These are phyloP conservation scores for Sminthopsis crassicaudata DNA, from an alignment of 2,113 vertebrate species.

Conservation along the genomic window DNA sequence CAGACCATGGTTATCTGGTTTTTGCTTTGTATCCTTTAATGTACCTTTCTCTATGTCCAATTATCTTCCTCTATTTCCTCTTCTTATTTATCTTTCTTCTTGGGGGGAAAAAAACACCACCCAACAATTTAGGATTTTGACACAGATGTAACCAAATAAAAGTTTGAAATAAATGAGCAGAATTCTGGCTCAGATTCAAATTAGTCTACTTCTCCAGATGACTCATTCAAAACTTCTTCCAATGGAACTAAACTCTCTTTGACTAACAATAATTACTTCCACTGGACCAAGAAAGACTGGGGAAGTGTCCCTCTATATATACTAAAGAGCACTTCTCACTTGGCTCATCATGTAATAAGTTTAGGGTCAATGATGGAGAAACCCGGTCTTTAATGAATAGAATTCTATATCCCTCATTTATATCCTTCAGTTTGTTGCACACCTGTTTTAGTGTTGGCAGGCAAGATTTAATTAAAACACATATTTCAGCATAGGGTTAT, in stretches of 20 bases:
- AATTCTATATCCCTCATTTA: background rate
- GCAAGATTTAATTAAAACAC: background rate
- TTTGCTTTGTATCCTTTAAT: constrained; percentile 18
- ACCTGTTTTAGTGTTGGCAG: background rate
- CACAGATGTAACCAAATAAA: background rate
- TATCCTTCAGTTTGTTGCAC: background rate
- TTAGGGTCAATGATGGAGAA: background rate
- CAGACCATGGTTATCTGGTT: background rate
- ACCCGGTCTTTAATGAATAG: background rate
- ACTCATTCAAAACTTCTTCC: background rate
- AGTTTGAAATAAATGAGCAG: background rate
- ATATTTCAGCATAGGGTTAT: background rate
- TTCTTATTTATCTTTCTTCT: background rate
- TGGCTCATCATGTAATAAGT: background rate
- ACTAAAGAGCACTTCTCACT: background rate
- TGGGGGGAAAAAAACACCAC: background rate
- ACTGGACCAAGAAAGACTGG: background rate
- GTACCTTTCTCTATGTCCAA: background rate
- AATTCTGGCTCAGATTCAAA: background rate
- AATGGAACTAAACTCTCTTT: background rate
- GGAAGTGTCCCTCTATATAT: background rate
- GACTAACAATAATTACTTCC: background rate
- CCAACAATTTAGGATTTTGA: background rate
- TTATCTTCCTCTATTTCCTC: background rate
- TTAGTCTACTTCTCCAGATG: background rate